These are phyloP conservation scores for Microctonus hyperodae DNA, from an alignment of 2,888 invertebrate species.

Conservation along the genomic window DNA sequence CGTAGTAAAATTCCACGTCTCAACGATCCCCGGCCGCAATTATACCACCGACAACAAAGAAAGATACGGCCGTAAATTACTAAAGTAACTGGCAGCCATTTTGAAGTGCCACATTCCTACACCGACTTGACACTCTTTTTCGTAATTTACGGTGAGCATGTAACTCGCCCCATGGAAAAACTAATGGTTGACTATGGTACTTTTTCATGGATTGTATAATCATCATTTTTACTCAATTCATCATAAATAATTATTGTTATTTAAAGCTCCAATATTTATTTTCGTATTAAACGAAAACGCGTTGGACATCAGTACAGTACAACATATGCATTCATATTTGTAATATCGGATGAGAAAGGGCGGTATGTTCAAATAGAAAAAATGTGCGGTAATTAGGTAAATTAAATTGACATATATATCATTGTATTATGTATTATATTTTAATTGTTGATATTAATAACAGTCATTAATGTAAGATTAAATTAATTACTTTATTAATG, in stretches of 20 bases:
- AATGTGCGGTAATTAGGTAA: background rate
- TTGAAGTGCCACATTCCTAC: constrained; percentile 77
- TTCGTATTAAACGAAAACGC: background rate
- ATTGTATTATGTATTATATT: no score
- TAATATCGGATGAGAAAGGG: background rate
- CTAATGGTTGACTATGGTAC: constrained; percentile 8
- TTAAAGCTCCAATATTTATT: background rate
- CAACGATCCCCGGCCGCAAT: constrained; percentile 43
- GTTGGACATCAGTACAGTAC: background rate
- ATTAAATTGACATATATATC: background rate
- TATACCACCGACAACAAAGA: constrained; percentile 60
- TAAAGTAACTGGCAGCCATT: constrained; percentile 72
- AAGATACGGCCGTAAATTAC: constrained; percentile 63
- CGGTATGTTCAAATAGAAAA: constrained; percentile 13
- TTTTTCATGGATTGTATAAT: background rate
- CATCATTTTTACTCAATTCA: constrained; percentile 5
- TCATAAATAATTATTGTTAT: background rate
- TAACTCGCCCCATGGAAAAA: constrained; percentile 32
- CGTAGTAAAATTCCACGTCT: constrained; percentile 39
- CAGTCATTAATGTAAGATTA: no score
- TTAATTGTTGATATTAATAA: no score
- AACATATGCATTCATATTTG: background rate
- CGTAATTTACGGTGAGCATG: constrained; percentile 51
- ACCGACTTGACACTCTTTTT: constrained; percentile 60
- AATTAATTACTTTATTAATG: background rate